Conservation (phyloP, 2,888 invertebrate genomes). For the Chironomus riparius region DNA sequence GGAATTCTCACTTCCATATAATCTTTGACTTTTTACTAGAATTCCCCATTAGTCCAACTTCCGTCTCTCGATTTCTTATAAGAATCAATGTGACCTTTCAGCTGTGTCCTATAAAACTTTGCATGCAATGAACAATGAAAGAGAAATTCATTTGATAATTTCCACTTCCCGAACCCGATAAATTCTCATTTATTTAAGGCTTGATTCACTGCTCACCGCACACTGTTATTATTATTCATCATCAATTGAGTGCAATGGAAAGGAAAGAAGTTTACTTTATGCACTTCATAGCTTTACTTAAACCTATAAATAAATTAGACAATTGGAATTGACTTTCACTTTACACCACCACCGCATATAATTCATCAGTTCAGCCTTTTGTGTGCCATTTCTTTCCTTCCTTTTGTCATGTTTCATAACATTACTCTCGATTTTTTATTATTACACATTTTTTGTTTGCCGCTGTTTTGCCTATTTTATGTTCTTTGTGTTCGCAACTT, state of each 20-base stretch:
- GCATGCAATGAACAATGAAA: no score
- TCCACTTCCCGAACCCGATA: no score
- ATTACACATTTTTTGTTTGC: not conserved
- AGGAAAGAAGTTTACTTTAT: not conserved
- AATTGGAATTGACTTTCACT: constrained; percentile 13
- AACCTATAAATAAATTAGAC: not conserved
- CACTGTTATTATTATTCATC: no score
- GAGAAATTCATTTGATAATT: no score
- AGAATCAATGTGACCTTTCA: no score
- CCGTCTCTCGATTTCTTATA: no score
- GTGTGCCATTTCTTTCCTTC: not conserved
- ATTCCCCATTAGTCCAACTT: no score
- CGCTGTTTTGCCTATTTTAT: not conserved
- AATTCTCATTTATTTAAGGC: no score
- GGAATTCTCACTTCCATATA: no score
- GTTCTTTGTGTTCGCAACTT: not conserved
- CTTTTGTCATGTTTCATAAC: not conserved
- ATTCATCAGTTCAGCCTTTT: not conserved
- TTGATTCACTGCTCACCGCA: no score
- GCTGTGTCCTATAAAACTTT: no score
- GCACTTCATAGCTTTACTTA: not conserved
- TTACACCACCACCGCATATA: not conserved
- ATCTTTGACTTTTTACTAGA: no score
- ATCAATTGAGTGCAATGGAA: not conserved
- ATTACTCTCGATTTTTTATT: not conserved